Percentiles rank a stretch among this genome's conserved stretches.
Conservation (phyloP, 2,888 invertebrate genomes). For the Drosophila phalerata region DNA sequence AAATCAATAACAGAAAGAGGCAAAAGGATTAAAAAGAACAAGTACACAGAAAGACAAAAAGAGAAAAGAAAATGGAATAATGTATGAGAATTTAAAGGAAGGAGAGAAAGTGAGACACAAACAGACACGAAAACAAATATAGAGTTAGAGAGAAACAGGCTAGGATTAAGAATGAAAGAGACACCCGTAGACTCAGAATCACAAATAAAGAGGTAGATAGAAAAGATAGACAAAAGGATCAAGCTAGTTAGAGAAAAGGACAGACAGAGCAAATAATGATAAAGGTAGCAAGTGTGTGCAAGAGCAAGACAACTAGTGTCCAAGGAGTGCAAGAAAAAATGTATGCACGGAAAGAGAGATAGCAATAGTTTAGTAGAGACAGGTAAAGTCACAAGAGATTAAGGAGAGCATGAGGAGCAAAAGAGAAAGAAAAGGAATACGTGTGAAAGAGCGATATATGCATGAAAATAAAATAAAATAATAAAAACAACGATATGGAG, state of each 20-base stretch:
- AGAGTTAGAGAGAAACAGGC: too few species aligned
- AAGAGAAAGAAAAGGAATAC: not conserved
- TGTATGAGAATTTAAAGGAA: too few species aligned
- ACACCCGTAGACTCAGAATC: too few species aligned
- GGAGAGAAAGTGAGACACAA: too few species aligned
- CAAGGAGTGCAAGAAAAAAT: not conserved
- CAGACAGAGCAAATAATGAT: not conserved
- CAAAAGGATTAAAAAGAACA: too few species aligned
- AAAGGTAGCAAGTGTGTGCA: not conserved
- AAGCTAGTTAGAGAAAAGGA: not conserved
- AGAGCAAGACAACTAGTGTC: not conserved
- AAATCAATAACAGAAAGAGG: too few species aligned
- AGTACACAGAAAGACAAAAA: too few species aligned
- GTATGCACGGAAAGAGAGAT: not conserved
- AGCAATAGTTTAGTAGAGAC: not conserved
- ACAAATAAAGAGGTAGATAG: too few species aligned
- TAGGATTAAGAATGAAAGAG: too few species aligned
- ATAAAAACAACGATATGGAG: not conserved
- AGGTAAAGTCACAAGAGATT: not conserved
- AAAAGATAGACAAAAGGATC: not conserved
- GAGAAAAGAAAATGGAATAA: too few species aligned
- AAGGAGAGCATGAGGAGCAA: not conserved
- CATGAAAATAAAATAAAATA: not conserved
- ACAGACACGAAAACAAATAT: too few species aligned
- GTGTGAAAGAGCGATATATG: too few species aligned